A percentile compares a stretch with the other conserved stretches of the same genome.
Conservation (phyloP, 2,113 vertebrate species). For the Perognathus longimembris region DNA sequence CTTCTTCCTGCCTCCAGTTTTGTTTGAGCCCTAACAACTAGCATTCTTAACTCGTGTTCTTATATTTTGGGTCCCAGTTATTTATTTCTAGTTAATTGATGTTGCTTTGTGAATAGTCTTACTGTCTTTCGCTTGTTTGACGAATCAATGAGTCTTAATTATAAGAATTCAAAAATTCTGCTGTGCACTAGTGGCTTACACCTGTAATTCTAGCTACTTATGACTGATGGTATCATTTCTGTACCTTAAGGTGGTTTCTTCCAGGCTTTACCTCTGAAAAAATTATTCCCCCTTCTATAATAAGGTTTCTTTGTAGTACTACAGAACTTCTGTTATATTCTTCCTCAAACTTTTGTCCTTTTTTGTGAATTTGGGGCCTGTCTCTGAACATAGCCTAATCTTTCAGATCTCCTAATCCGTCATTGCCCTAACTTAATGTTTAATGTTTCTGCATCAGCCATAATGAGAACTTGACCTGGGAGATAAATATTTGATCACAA, state of each 20-base stretch:
- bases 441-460: slow-evolving; percentile 45
- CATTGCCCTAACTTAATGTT: slow-evolving; percentile 32
- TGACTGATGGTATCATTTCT: no score
- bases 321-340: not conserved
- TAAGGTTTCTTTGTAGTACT: no score
- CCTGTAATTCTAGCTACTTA: no score
- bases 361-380: not conserved
- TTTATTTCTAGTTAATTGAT: no score
- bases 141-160: no score
- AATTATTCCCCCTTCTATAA: no score
- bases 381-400: not conserved
- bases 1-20: not conserved
- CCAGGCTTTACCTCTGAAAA: no score
- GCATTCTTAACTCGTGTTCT: not conserved
- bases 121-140: no score
- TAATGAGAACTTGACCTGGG: slow-evolving; percentile 17
- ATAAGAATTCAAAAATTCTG: no score
- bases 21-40: not conserved
- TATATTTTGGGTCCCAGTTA: not conserved
- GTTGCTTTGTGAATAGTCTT: no score
- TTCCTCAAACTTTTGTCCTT: not conserved
- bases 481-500: slow-evolving; percentile 63
- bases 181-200: no score
- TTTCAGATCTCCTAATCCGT: not conserved
- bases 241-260: no score